Conservation (phyloP, 2,888 invertebrate genomes). For the Mythimna albipuncta region DNA sequence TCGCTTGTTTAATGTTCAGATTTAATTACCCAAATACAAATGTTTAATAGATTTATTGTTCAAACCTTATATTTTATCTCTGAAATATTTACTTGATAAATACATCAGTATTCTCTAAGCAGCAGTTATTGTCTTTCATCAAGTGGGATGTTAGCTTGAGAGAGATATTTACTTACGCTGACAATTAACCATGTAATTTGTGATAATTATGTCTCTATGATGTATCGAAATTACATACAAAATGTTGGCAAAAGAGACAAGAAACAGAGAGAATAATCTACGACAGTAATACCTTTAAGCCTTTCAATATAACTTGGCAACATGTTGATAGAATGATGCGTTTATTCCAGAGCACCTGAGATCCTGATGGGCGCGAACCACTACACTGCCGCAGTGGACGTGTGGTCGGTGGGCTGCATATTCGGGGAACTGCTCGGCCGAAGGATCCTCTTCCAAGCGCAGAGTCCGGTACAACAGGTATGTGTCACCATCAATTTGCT, state of each 20-base stretch:
- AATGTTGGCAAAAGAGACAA: too few relatives aligned
- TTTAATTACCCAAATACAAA: conserved; percentile 30
- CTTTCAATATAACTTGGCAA: not conserved
- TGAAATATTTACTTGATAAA: conserved; percentile 19
- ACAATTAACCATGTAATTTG: not conserved
- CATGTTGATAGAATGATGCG: not conserved
- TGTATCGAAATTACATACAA: not conserved
- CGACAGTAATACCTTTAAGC: not conserved
- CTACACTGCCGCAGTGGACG: conserved; percentile 99
- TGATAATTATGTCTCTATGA: not conserved
- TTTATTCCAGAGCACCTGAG: conserved; percentile 96
- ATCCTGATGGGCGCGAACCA: conserved; percentile 99
- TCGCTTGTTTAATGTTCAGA: conserved; percentile 23
- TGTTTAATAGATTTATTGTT: conserved; percentile 26
- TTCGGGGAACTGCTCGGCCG: conserved; percentile 99
- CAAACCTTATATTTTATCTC: conserved; percentile 24
- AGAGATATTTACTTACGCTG: not conserved
- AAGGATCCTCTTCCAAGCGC: conserved; percentile 99
- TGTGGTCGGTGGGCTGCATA: conserved; percentile 99
- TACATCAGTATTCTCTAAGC: not conserved
- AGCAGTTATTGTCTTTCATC: not conserved
- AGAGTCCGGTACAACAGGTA: conserved; percentile 99
- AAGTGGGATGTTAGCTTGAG: not conserved
- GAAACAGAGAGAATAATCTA: too few relatives aligned
- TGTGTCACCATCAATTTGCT: conserved; percentile 7